Evolutionary conservation across 2,113 vertebrate genomes (phyloP).

Genomic region (Neofelis nebulosa): DNA sequence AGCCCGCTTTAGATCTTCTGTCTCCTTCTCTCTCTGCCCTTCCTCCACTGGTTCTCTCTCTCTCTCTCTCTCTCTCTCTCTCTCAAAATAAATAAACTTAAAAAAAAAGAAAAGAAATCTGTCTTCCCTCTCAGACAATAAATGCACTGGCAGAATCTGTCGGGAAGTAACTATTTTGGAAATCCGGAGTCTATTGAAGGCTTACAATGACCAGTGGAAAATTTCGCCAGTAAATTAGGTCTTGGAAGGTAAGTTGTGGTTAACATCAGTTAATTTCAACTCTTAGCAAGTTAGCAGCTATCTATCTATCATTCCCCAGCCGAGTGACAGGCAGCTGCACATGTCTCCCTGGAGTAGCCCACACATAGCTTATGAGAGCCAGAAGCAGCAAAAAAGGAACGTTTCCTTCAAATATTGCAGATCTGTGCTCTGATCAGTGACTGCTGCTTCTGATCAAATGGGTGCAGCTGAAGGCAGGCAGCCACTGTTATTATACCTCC

Average conservation of each 20-base stretch:
- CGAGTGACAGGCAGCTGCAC: background rate
- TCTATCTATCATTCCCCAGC: background rate
- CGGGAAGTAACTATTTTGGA: background rate
- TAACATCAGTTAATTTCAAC: background rate
- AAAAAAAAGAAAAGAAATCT: background rate
- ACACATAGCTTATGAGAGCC: background rate
- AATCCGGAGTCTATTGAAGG: background rate
- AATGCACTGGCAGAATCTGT: background rate
- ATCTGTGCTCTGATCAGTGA: background rate
- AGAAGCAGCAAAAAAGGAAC: background rate
- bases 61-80: too few species aligned
- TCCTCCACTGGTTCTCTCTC: too few species aligned
- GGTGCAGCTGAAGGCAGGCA: background rate
- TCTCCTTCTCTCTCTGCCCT: too few species aligned
- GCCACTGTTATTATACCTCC: background rate
- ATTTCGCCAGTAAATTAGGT: background rate
- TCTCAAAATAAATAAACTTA: too few species aligned
- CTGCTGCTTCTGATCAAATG: background rate
- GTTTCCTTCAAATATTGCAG: background rate
- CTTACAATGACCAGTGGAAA: background rate
- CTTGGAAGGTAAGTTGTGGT: background rate
- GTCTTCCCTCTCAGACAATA: background rate
- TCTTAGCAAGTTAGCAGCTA: background rate
- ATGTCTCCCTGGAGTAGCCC: background rate
- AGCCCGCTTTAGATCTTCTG: too few species aligned